Evolutionary conservation across 2,113 vertebrate genomes (phyloP).

Genomic region (Gymnobelideus leadbeateri): DNA sequence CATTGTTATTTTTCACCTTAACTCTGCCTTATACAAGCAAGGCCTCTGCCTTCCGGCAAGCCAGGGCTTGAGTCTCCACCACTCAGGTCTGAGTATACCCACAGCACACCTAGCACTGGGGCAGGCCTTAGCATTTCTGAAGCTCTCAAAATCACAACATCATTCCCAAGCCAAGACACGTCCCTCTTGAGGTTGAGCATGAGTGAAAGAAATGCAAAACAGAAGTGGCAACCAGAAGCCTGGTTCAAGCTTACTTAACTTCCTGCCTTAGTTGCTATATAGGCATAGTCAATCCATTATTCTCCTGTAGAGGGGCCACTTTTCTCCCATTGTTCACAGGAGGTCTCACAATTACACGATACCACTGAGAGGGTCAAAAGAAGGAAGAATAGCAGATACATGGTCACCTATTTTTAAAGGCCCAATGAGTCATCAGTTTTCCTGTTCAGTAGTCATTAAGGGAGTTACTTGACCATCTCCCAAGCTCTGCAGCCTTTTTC

Average conservation of each 20-base stretch:
- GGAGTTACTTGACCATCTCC: background rate
- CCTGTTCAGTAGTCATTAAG: background rate
- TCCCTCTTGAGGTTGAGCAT: background rate
- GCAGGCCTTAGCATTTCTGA: background rate
- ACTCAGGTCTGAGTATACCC: background rate
- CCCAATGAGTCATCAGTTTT: background rate
- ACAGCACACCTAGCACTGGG: background rate
- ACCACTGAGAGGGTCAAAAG: background rate
- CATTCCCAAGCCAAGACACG: background rate
- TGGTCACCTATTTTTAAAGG: background rate
- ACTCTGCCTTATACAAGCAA: background rate
- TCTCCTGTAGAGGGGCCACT: background rate
- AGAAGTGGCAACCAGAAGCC: background rate
- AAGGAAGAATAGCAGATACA: background rate
- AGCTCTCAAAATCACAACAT: background rate
- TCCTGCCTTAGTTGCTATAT: background rate
- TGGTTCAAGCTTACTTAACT: background rate
- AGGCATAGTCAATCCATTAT: background rate
- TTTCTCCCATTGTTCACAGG: background rate
- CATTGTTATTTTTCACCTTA: background rate
- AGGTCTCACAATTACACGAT: background rate
- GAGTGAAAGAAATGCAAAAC: background rate
- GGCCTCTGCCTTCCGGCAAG: background rate
- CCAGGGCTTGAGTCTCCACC: too few relatives aligned
- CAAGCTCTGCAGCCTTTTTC: background rate